Percentiles rank a stretch among this genome's conserved stretches.
Conservation (phyloP, 2,797 vertebrate species). For the Pelodytes ibericus region DNA sequence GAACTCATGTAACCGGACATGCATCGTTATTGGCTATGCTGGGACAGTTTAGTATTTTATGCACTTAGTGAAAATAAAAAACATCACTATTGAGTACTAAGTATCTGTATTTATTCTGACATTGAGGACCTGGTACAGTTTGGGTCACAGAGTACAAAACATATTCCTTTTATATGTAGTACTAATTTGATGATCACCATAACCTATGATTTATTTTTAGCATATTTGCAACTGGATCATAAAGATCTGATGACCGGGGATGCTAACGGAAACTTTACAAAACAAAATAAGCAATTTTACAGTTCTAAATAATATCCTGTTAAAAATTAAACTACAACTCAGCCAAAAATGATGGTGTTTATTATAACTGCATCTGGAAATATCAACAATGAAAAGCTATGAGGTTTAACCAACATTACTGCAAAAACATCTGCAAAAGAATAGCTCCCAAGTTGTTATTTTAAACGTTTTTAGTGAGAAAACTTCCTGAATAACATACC, state of each 20-base stretch:
- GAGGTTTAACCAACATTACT: conserved; percentile 47
- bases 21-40: too few relatives aligned
- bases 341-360: conserved; percentile 52
- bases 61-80: too few relatives aligned
- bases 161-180: not conserved
- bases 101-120: too few relatives aligned
- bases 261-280: conserved; percentile 45
- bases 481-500: conserved; percentile 51
- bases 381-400: conserved; percentile 49
- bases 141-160: too few relatives aligned
- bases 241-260: conserved; percentile 34
- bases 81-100: too few relatives aligned
- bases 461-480: conserved; percentile 39
- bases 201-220: too few relatives aligned
- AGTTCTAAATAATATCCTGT: conserved; percentile 48
- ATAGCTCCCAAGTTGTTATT: conserved; percentile 36
- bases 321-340: conserved; percentile 51
- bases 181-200: too few relatives aligned
- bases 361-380: conserved; percentile 48
- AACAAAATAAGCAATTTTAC: conserved; percentile 54
- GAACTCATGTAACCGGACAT: too few relatives aligned
- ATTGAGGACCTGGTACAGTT: too few relatives aligned
- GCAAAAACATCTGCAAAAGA: conserved; percentile 39
- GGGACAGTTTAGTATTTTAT: too few relatives aligned
- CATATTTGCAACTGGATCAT: conserved; percentile 39